phyloP scores from a whole-genome alignment of 2,113 vertebrate genomes.

The Pheucticus melanocephalus region DNA sequence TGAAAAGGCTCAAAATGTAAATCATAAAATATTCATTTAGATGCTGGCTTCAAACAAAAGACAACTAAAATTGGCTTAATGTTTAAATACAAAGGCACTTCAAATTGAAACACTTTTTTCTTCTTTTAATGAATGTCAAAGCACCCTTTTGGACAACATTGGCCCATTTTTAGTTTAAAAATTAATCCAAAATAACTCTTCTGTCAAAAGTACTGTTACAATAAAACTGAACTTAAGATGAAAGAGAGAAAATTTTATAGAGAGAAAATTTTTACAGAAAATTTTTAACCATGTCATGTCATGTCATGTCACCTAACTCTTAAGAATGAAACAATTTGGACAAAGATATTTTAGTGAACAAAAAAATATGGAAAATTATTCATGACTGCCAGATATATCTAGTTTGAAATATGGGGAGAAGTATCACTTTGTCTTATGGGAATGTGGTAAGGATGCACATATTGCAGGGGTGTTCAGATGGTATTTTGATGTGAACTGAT shows the following conservation, averaged over 20 bases:
- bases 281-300: background rate
- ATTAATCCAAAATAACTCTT: background rate
- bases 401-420: background rate
- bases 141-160: background rate
- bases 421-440: background rate
- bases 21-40: constrained; percentile 37
- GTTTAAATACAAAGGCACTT: constrained; percentile 35
- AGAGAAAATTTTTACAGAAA: background rate
- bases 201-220: background rate
- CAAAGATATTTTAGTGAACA: background rate
- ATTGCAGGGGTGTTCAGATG: accelerated
- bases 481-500: background rate
- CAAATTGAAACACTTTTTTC: background rate
- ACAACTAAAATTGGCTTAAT: background rate
- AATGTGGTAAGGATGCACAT: background rate
- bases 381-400: background rate
- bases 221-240: background rate
- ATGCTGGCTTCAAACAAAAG: background rate
- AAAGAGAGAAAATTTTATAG: background rate
- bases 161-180: constrained; percentile 6
- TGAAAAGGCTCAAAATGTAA: background rate
- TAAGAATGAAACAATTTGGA: background rate
- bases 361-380: background rate
- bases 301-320: background rate
- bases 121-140: background rate